Evolutionary conservation across 2,797 vertebrate species (phyloP).

Genomic region (Podarcis lilfordi): DNA sequence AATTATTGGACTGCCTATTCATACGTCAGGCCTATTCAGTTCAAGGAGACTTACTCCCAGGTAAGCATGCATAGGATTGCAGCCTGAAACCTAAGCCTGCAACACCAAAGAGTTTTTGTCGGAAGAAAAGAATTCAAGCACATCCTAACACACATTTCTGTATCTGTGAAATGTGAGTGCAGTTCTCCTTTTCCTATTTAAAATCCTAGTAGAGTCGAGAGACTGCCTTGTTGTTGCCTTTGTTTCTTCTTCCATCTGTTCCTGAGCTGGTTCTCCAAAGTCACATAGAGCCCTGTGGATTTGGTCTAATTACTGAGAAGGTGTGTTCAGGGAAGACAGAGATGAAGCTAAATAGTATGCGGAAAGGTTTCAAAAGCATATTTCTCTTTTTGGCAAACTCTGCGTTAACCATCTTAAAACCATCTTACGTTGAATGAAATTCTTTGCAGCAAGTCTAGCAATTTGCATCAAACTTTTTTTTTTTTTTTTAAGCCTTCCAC

Average conservation of each 20-base stretch:
- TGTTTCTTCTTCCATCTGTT: slow-evolving; percentile 45
- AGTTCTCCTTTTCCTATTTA: slow-evolving; percentile 10
- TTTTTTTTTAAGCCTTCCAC: background rate
- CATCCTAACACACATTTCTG: slow-evolving; percentile 39
- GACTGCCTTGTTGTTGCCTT: slow-evolving; percentile 4
- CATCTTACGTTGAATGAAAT: background rate
- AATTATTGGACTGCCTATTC: background rate
- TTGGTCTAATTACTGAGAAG: slow-evolving; percentile 34
- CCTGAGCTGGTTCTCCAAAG: background rate
- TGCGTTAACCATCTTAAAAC: slow-evolving; percentile 9
- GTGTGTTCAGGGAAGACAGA: background rate
- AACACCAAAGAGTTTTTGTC: slow-evolving; percentile 7
- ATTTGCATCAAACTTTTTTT: background rate
- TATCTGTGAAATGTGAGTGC: background rate
- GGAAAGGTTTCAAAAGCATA: slow-evolving; percentile 8
- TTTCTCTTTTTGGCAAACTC: slow-evolving; percentile 4
- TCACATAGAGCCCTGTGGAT: slow-evolving; percentile 29
- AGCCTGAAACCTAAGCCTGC: slow-evolving; percentile 15
- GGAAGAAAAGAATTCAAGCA: slow-evolving; percentile 41
- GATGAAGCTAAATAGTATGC: background rate
- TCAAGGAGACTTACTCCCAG: background rate
- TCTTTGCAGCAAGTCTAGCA: background rate
- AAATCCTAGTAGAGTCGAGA: background rate
- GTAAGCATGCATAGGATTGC: background rate
- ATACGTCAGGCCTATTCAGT: background rate